phyloP scores from a whole-genome alignment of 1,140 invertebrate species.

The silkworm (Bombyx mori) region DNA sequence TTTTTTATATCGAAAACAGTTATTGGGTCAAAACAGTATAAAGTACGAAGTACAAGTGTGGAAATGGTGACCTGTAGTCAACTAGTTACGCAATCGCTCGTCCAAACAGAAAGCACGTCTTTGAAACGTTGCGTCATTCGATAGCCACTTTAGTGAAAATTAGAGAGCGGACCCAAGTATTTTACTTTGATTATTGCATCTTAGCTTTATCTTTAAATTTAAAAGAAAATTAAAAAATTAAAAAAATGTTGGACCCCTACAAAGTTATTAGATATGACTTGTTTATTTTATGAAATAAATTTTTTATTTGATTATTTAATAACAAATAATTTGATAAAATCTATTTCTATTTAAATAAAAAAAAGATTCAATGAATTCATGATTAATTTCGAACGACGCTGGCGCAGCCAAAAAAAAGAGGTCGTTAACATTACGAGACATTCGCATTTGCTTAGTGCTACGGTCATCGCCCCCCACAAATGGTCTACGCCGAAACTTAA shows the following conservation, averaged over 20 bases:
- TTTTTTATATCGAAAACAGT: too few species aligned
- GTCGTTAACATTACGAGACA: conserved; percentile 68
- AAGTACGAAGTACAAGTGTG: conserved; percentile 2
- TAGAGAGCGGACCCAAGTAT: conserved; percentile 28
- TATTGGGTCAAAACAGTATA: neutral
- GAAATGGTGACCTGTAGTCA: conserved; percentile 10
- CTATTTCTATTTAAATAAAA: too few species aligned
- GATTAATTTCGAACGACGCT: conserved; percentile 20
- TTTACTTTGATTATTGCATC: too few species aligned
- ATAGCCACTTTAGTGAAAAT: conserved; percentile 29
- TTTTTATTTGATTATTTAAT: too few species aligned
- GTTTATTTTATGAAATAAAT: too few species aligned
- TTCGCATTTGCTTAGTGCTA: conserved; percentile 65
- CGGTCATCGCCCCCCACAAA: conserved; percentile 58
- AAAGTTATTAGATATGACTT: too few species aligned
- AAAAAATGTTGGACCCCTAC: too few species aligned
- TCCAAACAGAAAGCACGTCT: conserved; percentile 24
- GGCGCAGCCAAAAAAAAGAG: conserved; percentile 62
- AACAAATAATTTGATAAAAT: too few species aligned
- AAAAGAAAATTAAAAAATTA: too few species aligned
- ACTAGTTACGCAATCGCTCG: conserved; percentile 10
- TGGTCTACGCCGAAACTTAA: conserved; percentile 39
- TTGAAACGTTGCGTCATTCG: conserved; percentile 25
- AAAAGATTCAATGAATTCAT: neutral
- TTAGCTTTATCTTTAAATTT: too few species aligned